These are phyloP conservation scores for Meghimatium bilineatum DNA, from an alignment of 2,888 invertebrate species.

Conservation along the genomic window DNA sequence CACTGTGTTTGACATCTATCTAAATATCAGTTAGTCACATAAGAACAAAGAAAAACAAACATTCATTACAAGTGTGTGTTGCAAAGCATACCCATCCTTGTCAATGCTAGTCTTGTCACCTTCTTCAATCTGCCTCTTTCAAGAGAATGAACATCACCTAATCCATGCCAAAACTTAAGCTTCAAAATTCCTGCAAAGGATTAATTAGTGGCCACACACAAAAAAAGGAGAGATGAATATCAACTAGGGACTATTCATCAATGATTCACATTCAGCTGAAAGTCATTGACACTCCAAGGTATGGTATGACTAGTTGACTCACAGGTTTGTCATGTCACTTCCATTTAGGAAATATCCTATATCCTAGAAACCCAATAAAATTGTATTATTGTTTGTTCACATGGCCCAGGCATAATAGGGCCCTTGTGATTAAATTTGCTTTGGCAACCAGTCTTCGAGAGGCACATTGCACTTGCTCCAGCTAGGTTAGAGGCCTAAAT, in stretches of 20 bases:
- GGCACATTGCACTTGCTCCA: background rate
- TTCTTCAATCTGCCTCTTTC: slow-evolving; percentile 26
- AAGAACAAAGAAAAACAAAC: background rate
- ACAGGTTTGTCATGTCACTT: background rate
- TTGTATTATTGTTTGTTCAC: background rate
- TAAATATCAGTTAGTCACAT: background rate
- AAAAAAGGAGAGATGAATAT: background rate
- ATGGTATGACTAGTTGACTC: background rate
- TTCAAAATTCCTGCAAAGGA: slow-evolving; percentile 39
- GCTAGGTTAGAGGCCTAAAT: background rate
- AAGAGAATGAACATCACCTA: slow-evolving; percentile 37
- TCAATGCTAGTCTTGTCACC: slow-evolving; percentile 27
- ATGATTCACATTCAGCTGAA: background rate
- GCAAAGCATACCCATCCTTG: slow-evolving; percentile 48
- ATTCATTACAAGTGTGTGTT: slow-evolving; percentile 18
- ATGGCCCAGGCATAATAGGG: background rate
- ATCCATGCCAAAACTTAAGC: slow-evolving; percentile 33
- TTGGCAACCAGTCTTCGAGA: background rate
- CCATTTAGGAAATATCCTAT: background rate
- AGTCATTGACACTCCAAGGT: background rate
- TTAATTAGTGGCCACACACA: slow-evolving; percentile 29
- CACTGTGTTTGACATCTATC: background rate
- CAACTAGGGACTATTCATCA: slow-evolving; percentile 1
- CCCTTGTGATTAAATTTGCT: background rate
- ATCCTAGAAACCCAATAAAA: background rate